Evolutionary conservation across 2,113 vertebrate genomes (phyloP), one percentile per base, ranked within the genome.

Genomic region (Hepsetus odoe): DNA sequence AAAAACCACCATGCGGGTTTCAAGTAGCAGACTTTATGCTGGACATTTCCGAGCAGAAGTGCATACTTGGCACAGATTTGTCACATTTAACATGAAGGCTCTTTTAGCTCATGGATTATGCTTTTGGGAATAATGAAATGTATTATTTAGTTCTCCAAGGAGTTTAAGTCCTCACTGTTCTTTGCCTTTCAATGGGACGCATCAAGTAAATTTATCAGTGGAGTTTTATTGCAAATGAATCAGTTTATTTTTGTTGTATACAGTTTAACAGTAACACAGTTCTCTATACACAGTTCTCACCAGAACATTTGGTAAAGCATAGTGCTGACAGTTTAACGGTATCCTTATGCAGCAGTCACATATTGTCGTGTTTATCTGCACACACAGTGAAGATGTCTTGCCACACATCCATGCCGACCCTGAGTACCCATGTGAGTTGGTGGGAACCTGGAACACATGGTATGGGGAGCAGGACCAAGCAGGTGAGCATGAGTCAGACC

Each of bases 401-500:
- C 96, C 96, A 85, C 95, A 94, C 83, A 95, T 99, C 90, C 95
- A 99, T 61, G 93, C 94, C 88, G 95, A 96, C 90, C 95, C 96
- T 83, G 93, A 96, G 77, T 99, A 98, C 89, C 95, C 97, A 71
- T 98, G 97, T 93, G 93, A 97, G 88, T 92, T 99, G 94, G 96
- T 98, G 92, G 97, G 97, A 64, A 98, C 96, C 76, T 99, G 97
- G 97, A 99, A 99, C 91, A 99, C 97, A 75, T 99, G 97, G 97
- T 99, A 99, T 87, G 97, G 97, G 89, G 97, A 99, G 88, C 97
- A 99, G 85, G 97, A 99, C 89, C 97, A 98, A 94, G 96, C 97
- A 91, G 97, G 97, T 98, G 95, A 87, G 95, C 90, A 80, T 81
- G 65, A 76, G 26, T 71, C 46, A n/a, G n/a, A n/a, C n/a, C n/a